Evolutionary conservation across 2,888 invertebrate genomes (phyloP).

Genomic region (Zaprionus bogoriensis): DNA sequence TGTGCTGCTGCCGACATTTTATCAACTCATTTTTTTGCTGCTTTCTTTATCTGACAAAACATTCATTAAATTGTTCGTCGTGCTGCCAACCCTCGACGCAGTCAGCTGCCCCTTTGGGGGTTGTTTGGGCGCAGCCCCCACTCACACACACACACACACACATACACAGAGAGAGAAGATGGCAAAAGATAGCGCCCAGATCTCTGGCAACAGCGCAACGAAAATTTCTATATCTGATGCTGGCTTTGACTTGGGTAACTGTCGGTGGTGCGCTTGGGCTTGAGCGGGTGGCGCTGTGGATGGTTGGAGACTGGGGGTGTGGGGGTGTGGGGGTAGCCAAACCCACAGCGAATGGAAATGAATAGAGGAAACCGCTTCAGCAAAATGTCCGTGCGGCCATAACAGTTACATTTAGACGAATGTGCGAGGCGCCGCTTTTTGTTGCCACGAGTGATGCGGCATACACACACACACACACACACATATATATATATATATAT

Average conservation of each 20-base stretch:
- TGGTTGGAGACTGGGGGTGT: not conserved
- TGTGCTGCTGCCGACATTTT: constrained; percentile 44
- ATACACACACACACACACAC: too few relatives aligned
- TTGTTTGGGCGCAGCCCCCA: constrained; percentile 66
- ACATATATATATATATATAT: constrained; percentile 3
- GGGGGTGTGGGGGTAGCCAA: not conserved
- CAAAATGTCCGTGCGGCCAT: constrained; percentile 63
- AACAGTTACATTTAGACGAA: constrained; percentile 64
- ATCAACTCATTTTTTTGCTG: constrained; percentile 53
- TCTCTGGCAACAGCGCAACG: constrained; percentile 58
- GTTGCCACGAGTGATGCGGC: constrained; percentile 2
- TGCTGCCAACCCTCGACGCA: constrained; percentile 54
- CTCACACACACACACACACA: constrained; percentile 19
- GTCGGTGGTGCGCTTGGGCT: constrained; percentile 29
- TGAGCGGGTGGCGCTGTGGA: constrained; percentile 1
- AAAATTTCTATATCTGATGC: constrained; percentile 77
- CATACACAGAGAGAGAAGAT: constrained; percentile 56
- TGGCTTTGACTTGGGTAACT: constrained; percentile 57
- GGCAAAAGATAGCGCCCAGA: constrained; percentile 71
- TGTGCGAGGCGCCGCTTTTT: constrained; percentile 8
- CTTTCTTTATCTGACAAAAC: constrained; percentile 71
- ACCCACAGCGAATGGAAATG: constrained; percentile 42
- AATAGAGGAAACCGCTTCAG: constrained; percentile 23
- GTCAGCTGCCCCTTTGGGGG: constrained; percentile 63
- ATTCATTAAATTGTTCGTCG: constrained; percentile 74